Percentiles rank a stretch among this genome's conserved stretches.
phyloP scores from a whole-genome alignment of 2,888 invertebrate genomes.

The Lithophane socia region DNA sequence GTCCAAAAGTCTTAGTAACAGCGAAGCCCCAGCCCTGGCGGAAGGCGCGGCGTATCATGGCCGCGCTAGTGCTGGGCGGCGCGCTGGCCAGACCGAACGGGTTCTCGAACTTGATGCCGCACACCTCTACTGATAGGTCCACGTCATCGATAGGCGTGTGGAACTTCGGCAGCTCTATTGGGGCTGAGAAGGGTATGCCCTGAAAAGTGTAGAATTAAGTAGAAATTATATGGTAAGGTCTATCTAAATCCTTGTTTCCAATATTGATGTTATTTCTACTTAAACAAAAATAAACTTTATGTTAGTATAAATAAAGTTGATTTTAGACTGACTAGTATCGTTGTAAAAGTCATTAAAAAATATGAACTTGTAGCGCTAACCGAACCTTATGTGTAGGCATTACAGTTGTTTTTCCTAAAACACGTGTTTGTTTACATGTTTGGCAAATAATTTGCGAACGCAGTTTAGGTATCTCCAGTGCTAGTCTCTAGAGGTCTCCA shows the following conservation, averaged over 20 bases:
- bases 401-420: no score
- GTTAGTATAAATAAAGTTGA: no score
- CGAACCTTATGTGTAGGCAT: no score
- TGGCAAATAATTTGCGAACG: no score
- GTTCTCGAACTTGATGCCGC: slow-evolving; percentile 98
- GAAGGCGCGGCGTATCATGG: slow-evolving; percentile 98
- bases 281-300: no score
- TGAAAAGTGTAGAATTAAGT: slow-evolving; percentile 76
- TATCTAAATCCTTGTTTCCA: no score
- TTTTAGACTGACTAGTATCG: no score
- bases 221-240: neutral
- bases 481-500: neutral
- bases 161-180: slow-evolving; percentile 96
- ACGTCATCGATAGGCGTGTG: slow-evolving; percentile 98
- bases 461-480: neutral
- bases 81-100: slow-evolving; percentile 99
- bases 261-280: no score
- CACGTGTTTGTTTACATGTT: no score
- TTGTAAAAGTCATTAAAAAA: no score
- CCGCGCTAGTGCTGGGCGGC: slow-evolving; percentile 97
- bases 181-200: slow-evolving; percentile 91
- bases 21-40: slow-evolving; percentile 99
- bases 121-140: slow-evolving; percentile 97
- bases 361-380: no score
- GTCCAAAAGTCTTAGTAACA: slow-evolving; percentile 98